A percentile compares a stretch with the other conserved stretches of the same genome.
Conservation (phyloP, 2,113 vertebrate genomes). For the Corythornis cristatus region DNA sequence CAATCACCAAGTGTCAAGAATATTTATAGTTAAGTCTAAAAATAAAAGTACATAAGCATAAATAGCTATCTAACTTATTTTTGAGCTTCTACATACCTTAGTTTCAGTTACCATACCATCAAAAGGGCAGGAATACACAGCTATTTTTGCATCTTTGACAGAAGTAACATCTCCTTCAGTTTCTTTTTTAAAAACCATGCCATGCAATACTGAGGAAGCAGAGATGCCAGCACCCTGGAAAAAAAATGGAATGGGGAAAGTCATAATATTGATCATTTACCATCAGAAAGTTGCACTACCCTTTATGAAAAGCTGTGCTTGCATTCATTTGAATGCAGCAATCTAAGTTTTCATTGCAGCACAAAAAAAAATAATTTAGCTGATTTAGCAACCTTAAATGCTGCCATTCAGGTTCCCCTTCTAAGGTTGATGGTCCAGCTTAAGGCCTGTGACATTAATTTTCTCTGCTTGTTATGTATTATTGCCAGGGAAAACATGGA, state of each 20-base stretch:
- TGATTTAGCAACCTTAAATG: background rate
- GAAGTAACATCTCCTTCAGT: slow-evolving; percentile 93
- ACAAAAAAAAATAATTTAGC: background rate
- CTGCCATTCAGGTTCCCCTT: background rate
- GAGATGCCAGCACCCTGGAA: slow-evolving; percentile 89
- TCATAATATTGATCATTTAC: background rate
- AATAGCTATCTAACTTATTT: slow-evolving; percentile 9
- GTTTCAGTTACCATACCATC: slow-evolving; percentile 96
- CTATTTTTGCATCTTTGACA: slow-evolving; percentile 95
- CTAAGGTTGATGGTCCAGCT: background rate
- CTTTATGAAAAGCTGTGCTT: background rate
- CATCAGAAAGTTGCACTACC: background rate
- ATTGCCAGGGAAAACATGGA: background rate
- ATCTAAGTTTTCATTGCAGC: background rate
- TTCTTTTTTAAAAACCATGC: slow-evolving; percentile 99
- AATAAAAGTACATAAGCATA: slow-evolving; percentile 1
- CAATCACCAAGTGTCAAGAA: background rate
- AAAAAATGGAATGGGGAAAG: background rate
- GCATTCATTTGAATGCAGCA: background rate
- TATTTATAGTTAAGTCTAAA: slow-evolving; percentile 35
- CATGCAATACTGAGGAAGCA: slow-evolving; percentile 91
- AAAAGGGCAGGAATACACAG: slow-evolving; percentile 95
- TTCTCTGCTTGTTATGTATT: background rate
- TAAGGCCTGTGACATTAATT: background rate
- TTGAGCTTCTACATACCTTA: slow-evolving; percentile 81